Evolutionary conservation across 1,140 invertebrate species (phyloP).

Genomic region (Drosophila ogumai): DNA sequence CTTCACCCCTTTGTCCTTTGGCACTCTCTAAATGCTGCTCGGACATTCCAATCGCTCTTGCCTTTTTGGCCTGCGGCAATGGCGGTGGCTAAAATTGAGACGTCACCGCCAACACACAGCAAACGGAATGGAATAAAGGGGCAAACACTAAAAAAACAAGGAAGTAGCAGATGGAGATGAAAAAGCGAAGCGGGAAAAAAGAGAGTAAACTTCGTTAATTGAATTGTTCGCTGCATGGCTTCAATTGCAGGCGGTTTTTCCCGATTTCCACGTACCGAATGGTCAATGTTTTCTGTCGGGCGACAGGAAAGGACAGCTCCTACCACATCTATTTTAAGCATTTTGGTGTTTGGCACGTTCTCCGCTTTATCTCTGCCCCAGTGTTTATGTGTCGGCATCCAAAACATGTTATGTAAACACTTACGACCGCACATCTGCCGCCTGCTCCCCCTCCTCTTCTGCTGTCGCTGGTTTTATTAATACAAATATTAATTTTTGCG

Average conservation of each 20-base stretch:
- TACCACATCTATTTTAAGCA: slow-evolving; percentile 57
- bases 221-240: slow-evolving; percentile 76
- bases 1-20: slow-evolving; percentile 9
- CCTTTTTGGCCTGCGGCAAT: slow-evolving; percentile 52
- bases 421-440: slow-evolving; percentile 79
- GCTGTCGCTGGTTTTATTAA: slow-evolving; percentile 68
- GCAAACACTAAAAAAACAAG: slow-evolving; percentile 6
- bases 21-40: slow-evolving; percentile 18
- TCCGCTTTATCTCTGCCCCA: slow-evolving; percentile 46
- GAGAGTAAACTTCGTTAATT: slow-evolving; percentile 73
- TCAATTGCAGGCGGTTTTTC: slow-evolving; percentile 54
- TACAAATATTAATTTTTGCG: slow-evolving; percentile 83
- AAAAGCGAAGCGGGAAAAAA: slow-evolving; percentile 18
- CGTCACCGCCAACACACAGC: slow-evolving; percentile 63
- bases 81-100: slow-evolving; percentile 72
- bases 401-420: slow-evolving; percentile 80
- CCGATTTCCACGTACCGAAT: slow-evolving; percentile 5
- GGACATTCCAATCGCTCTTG: slow-evolving; percentile 51
- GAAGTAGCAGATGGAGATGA: slow-evolving; percentile 1
- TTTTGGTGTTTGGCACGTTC: slow-evolving; percentile 73
- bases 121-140: slow-evolving; percentile 46
- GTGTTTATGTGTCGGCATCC: slow-evolving; percentile 66
- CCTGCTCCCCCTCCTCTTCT: neutral
- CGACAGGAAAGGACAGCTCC: neutral
- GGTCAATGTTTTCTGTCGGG: slow-evolving; percentile 16